Conservation (phyloP, 2,888 invertebrate species). For the Leptopterna dolabrata region DNA sequence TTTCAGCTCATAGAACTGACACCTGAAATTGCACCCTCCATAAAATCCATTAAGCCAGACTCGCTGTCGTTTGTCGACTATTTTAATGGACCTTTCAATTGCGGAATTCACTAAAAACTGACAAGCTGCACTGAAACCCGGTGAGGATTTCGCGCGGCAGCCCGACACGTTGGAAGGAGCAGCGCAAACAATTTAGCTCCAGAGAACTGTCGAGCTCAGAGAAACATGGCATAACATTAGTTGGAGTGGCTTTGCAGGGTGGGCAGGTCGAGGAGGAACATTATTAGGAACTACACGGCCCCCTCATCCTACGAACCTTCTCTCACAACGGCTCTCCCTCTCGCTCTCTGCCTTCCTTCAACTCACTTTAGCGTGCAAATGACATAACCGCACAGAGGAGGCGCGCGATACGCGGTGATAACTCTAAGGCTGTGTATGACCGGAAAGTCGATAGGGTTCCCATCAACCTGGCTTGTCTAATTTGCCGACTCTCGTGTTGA, state of each 20-base stretch:
- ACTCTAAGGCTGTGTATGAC: constrained; percentile 45
- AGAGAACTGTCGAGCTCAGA: constrained; percentile 25
- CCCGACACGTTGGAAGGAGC: neutral
- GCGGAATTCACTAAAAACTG: neutral
- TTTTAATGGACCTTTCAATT: neutral
- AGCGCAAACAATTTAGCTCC: constrained; percentile 31
- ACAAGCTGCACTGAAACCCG: neutral
- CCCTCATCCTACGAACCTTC: neutral
- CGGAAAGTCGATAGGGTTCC: constrained; percentile 37
- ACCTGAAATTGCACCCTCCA: too few species aligned
- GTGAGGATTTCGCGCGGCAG: neutral
- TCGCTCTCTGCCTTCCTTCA: constrained; percentile 14
- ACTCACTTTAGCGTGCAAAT: constrained; percentile 34
- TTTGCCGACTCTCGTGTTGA: neutral
- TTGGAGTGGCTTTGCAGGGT: constrained; percentile 1
- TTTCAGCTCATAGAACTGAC: too few species aligned
- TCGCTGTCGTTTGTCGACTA: neutral
- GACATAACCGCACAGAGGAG: constrained; percentile 36
- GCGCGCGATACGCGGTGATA: neutral
- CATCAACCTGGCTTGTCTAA: neutral
- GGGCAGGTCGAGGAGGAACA: neutral
- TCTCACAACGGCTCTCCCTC: neutral
- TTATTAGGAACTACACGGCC: constrained; percentile 15
- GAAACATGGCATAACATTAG: constrained; percentile 40
- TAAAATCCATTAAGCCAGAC: too few species aligned